Evolutionary conservation across 2,113 vertebrate genomes (phyloP).

Genomic region (Lota lota): DNA sequence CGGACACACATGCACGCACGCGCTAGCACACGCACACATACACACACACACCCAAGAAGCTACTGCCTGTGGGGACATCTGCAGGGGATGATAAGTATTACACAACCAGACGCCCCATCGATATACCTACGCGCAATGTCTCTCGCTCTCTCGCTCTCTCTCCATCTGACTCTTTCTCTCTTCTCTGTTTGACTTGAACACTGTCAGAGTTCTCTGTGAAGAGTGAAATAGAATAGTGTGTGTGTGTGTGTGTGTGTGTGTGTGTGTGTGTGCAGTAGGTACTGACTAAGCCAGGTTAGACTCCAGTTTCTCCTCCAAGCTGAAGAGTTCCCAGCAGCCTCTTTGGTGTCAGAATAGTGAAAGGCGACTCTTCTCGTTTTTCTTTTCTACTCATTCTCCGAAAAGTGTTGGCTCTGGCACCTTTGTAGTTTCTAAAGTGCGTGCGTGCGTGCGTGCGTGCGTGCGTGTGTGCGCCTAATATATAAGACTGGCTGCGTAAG

Average conservation of each 20-base stretch:
- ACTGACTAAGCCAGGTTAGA: slow-evolving; percentile 50
- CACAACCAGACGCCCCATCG: not conserved
- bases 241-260: not conserved
- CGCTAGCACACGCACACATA: not conserved
- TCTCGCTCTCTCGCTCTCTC: not conserved
- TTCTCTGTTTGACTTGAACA: not conserved
- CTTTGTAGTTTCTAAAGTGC: slow-evolving; percentile 9
- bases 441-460: slow-evolving; percentile 32
- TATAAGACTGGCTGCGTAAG: slow-evolving; percentile 49
- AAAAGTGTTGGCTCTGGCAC: slow-evolving; percentile 28
- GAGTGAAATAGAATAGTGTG: not conserved
- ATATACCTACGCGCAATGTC: not conserved
- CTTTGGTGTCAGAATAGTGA: slow-evolving; percentile 42
- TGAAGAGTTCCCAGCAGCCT: slow-evolving; percentile 40
- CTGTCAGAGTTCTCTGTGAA: not conserved
- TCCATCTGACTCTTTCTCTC: not conserved
- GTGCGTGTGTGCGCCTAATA: slow-evolving; percentile 14
- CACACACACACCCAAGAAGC: not conserved
- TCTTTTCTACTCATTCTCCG: not conserved
- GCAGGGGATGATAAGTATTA: slow-evolving; percentile 43
- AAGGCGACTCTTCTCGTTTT: slow-evolving; percentile 24
- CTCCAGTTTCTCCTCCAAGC: slow-evolving; percentile 36
- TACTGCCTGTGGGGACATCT: slow-evolving; percentile 53
- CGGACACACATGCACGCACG: not conserved
- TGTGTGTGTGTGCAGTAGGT: slow-evolving; percentile 10